Evolutionary conservation across 2,797 vertebrate genomes (phyloP).

Genomic region (Megaceryle alcyon): DNA sequence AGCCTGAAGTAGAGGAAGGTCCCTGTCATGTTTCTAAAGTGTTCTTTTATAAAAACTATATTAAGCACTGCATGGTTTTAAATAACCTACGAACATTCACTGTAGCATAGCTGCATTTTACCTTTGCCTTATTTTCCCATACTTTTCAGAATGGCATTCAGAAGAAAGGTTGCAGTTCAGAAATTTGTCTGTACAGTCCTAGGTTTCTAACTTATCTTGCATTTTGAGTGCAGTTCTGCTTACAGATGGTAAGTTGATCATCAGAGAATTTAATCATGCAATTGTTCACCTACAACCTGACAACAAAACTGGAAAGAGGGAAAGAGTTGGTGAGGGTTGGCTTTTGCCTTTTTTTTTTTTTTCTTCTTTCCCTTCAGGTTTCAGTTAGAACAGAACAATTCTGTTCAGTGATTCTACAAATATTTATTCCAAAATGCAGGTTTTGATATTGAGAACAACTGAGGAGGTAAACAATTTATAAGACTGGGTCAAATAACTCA

Average conservation of each 20-base stretch:
- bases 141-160: neutral
- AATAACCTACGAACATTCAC: neutral
- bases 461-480: neutral
- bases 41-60: neutral
- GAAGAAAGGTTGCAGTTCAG: neutral
- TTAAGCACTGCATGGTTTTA: neutral
- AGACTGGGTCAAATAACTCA: neutral
- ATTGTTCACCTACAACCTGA: neutral
- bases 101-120: neutral
- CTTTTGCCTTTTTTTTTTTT: no score
- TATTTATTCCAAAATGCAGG: neutral
- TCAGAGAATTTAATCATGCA: neutral
- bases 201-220: neutral
- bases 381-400: no score
- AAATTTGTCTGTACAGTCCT: neutral
- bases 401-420: neutral
- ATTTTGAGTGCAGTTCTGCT: neutral
- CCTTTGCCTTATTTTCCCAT: neutral
- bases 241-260: neutral
- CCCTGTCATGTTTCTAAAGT: neutral
- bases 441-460: neutral
- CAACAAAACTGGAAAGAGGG: neutral
- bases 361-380: no score
- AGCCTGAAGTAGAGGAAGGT: neutral
- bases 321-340: neutral